phyloP scores from a whole-genome alignment of 2,888 invertebrate genomes.

The Clunio marinus region DNA sequence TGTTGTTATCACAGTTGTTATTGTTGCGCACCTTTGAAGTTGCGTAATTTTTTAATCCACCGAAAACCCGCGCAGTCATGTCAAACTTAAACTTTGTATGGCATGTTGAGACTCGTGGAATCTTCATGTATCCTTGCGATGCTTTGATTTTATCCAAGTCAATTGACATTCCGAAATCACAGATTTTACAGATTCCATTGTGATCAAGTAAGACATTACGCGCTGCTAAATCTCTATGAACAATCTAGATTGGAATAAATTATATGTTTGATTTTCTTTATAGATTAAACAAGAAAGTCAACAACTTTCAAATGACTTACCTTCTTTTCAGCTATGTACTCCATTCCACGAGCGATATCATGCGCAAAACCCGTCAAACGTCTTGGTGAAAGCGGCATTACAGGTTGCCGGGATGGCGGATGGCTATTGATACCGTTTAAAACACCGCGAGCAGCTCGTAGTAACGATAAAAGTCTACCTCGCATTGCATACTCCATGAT shows the following conservation, averaged over 20 bases:
- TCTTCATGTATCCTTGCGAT: conserved; percentile 42
- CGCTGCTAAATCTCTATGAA: conserved; percentile 79
- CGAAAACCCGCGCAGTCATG: conserved; percentile 32
- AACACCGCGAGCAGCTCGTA: conserved; percentile 59
- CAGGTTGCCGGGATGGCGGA: conserved; percentile 13
- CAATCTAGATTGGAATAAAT: conserved; percentile 54
- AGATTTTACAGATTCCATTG: conserved; percentile 82
- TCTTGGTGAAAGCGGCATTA: conserved; percentile 51
- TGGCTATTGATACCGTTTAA: conserved; percentile 50
- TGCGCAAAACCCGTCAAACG: conserved; percentile 76
- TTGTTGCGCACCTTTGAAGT: conserved; percentile 52
- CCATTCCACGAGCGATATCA: conserved; percentile 81
- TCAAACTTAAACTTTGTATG: conserved; percentile 35
- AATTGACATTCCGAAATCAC: conserved; percentile 83
- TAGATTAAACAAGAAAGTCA: background rate
- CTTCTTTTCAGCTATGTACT: conserved; percentile 74
- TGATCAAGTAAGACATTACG: conserved; percentile 78
- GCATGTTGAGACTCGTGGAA: conserved; percentile 29
- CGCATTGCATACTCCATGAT: conserved; percentile 85
- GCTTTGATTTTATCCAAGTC: conserved; percentile 53
- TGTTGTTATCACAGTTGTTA: conserved; percentile 44
- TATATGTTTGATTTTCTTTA: no score
- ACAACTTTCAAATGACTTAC: conserved; percentile 51
- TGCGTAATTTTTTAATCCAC: conserved; percentile 27
- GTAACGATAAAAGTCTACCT: conserved; percentile 71